Percentiles rank a stretch among this genome's conserved stretches.
phyloP scores from a whole-genome alignment of 2,113 vertebrate genomes.

The Stigmatopora argus region DNA sequence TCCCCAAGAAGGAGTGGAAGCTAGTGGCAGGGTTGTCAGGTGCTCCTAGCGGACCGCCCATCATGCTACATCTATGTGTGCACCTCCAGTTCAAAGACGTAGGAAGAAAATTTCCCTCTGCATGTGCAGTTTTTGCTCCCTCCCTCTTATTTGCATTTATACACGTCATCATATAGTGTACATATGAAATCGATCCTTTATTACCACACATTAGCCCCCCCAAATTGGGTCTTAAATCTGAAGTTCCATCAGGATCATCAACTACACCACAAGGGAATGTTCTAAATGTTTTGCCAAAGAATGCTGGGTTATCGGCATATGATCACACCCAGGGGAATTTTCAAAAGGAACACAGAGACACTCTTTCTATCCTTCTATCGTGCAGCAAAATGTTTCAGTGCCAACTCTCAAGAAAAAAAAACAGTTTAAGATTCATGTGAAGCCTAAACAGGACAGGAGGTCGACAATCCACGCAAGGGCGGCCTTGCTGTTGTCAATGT shows the following conservation, averaged over 20 bases:
- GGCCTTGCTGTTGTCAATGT: constrained; percentile 37
- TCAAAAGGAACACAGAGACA: not conserved
- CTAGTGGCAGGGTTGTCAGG: constrained; percentile 67
- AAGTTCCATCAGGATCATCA: too few relatives aligned
- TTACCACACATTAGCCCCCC: too few relatives aligned
- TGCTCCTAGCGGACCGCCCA: constrained; percentile 45
- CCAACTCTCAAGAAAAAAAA: not conserved
- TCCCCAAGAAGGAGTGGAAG: constrained; percentile 63
- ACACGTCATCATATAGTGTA: too few relatives aligned
- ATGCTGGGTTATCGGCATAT: not conserved
- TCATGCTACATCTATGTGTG: constrained; percentile 14
- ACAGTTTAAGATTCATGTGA: not conserved
- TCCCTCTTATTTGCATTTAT: not conserved
- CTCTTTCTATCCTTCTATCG: constrained; percentile 8
- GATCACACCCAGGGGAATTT: not conserved
- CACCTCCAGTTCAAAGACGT: constrained; percentile 14
- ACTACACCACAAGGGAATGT: too few relatives aligned
- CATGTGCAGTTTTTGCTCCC: constrained; percentile 8
- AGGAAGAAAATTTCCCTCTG: constrained; percentile 36
- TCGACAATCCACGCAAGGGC: not conserved
- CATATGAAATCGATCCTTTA: too few relatives aligned
- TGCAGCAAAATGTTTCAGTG: constrained; percentile 3
- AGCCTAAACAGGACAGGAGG: not conserved
- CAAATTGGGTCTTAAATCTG: too few relatives aligned
- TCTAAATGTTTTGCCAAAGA: not conserved